Percentiles rank a stretch among this genome's conserved stretches.
phyloP scores from a whole-genome alignment of 2,113 vertebrate genomes.

The Hippocampus mohnikei region DNA sequence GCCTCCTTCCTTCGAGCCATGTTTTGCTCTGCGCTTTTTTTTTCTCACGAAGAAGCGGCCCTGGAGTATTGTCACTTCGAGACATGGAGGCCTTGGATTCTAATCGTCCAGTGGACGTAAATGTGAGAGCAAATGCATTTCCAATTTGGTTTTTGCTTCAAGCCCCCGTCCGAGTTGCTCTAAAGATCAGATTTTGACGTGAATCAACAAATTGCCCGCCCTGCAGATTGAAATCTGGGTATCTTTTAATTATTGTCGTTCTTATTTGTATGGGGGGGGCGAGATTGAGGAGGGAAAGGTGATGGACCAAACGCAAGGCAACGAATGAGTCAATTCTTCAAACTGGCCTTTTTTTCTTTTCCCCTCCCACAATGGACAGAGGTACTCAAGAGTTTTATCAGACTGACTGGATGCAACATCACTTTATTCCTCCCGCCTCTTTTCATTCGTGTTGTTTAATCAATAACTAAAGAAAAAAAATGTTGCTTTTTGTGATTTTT shows the following conservation, averaged over 20 bases:
- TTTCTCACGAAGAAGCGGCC: neutral
- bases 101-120: slow-evolving; percentile 15
- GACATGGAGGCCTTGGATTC: slow-evolving; percentile 66
- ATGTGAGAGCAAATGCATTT: slow-evolving; percentile 55
- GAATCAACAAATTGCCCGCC: neutral
- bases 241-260: slow-evolving; percentile 34
- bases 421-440: neutral
- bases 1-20: neutral
- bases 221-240: slow-evolving; percentile 1
- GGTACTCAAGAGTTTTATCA: neutral
- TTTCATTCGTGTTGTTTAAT: neutral
- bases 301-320: slow-evolving; percentile 88
- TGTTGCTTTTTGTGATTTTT: neutral
- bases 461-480: neutral
- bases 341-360: slow-evolving; percentile 7
- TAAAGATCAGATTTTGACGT: slow-evolving; percentile 21
- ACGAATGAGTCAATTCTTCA: slow-evolving; percentile 22
- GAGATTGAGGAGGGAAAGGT: slow-evolving; percentile 43
- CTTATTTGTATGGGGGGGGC: neutral
- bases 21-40: neutral
- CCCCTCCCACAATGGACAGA: neutral
- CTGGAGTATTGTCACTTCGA: slow-evolving; percentile 30
- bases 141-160: slow-evolving; percentile 10
- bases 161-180: slow-evolving; percentile 17
- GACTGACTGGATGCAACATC: neutral